A percentile compares a stretch with the other conserved stretches of the same genome.
phyloP scores from a whole-genome alignment of 2,797 vertebrate species.

The Muraenolepis orangiensis region DNA sequence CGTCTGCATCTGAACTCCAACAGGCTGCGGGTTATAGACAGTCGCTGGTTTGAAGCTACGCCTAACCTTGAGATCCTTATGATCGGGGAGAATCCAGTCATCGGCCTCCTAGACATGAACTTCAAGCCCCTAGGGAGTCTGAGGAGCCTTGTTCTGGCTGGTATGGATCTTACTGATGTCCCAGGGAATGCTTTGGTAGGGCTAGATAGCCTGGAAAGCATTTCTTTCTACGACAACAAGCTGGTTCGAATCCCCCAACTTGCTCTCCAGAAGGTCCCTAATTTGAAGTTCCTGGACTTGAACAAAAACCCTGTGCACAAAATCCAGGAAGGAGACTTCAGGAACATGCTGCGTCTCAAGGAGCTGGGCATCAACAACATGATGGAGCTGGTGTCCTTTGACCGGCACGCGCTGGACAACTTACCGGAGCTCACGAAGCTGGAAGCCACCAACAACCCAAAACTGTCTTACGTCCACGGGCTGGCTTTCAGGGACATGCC shows the following conservation, averaged over 20 bases:
- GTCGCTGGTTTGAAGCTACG: constrained; percentile 93
- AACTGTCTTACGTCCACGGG: constrained; percentile 90
- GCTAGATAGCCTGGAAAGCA: constrained; percentile 92
- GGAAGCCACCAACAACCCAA: constrained; percentile 97
- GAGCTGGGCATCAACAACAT: constrained; percentile 98
- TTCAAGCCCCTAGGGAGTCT: constrained; percentile 89
- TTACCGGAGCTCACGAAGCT: constrained; percentile 96
- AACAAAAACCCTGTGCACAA: constrained; percentile 97
- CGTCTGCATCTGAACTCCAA: constrained; percentile 97
- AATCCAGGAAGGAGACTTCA: constrained; percentile 96
- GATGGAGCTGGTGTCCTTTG: constrained; percentile 92
- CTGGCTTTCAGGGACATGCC: constrained; percentile 90
- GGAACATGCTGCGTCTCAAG: constrained; percentile 91
- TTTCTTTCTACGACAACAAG: constrained; percentile 97
- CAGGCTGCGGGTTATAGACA: constrained; percentile 89
- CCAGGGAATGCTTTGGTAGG: constrained; percentile 93
- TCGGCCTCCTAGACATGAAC: constrained; percentile 94
- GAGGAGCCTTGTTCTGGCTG: constrained; percentile 92
- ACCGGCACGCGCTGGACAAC: constrained; percentile 90
- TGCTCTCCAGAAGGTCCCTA: constrained; percentile 92
- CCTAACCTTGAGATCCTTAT: constrained; percentile 97
- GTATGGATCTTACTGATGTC: constrained; percentile 94
- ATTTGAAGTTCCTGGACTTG: constrained; percentile 96
- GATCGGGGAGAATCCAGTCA: constrained; percentile 98
- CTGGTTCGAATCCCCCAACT: constrained; percentile 87